Base-by-base conservation (phyloP, 2,797 vertebrate genomes). In the Melanitta fusca region DNA sequence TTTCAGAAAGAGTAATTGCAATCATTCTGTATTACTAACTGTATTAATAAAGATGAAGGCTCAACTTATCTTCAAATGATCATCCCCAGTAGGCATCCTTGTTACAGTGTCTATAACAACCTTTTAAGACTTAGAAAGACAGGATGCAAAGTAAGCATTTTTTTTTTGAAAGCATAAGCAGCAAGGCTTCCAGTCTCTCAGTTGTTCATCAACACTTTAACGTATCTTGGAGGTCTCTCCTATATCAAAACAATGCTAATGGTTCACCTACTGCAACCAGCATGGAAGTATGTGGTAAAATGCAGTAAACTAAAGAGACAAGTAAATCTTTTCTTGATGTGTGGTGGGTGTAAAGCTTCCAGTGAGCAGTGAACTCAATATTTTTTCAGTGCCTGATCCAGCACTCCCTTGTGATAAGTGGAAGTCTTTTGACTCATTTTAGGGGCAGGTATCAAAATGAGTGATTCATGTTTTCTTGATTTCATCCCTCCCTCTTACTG, bases 1-100 rank as follows among this genome's bases (percentile, higher is more conserved):
- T 81, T 91, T 54, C 39, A 65, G 62, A 73, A 69, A 93, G 56
- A 91, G 24, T 65, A 89, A 89, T 82, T 89, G 64, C 56, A 93
- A 54, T 60, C 28, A 80, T 90, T 91, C 62, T 61, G 4, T 54
- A 69, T 86, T 80, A 71, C 60, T 85, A 88, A 85, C 69, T 57
- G 8, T 75, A 60, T 71, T 65, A 92, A 88, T 81, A 81, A 93
- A 87, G 41, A 82, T 30, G 39, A 91, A 89, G 57, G 2, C 18
- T 80, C 39, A 88, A 18, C 10, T 86, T 88, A 36, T 80, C 11
- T 57, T 64, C 75, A 89, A 2, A 74, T 78, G n/a, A 65, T 80
- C 69, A 88, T 54, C 22, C 32, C 36, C 65, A 64, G 20, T 19
- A 74, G 17, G 39, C 45, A 57, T 6, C 53, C 15, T 60, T 72